Evolutionary conservation across 2,797 vertebrate genomes (phyloP).

Genomic region (Cyclopterus lumpus): DNA sequence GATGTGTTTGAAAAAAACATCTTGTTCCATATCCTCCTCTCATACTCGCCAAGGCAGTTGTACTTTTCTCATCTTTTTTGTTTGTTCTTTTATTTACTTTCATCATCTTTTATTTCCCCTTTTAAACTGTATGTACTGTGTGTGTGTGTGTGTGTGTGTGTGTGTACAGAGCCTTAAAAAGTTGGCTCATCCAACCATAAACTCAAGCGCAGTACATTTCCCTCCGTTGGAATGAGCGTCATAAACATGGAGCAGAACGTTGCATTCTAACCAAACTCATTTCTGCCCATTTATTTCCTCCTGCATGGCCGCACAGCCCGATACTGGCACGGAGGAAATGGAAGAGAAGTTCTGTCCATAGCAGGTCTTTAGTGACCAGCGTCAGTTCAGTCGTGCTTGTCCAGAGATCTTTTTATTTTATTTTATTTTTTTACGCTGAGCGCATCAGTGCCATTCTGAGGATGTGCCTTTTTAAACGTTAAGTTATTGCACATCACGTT

Average conservation of each 20-base stretch:
- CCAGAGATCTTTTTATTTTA: slow-evolving; percentile 38
- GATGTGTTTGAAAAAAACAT: slow-evolving; percentile 56
- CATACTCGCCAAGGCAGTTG: slow-evolving; percentile 25
- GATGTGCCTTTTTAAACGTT: slow-evolving; percentile 71
- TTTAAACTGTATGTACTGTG: slow-evolving; percentile 33
- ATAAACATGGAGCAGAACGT: slow-evolving; percentile 77
- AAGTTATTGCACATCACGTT: slow-evolving; percentile 69
- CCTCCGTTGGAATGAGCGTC: slow-evolving; percentile 64
- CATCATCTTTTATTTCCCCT: slow-evolving; percentile 57
- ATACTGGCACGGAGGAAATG: slow-evolving; percentile 23
- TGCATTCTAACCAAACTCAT: slow-evolving; percentile 69
- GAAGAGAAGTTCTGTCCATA: slow-evolving; percentile 19
- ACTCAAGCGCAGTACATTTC: slow-evolving; percentile 64
- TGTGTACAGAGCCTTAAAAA: slow-evolving; percentile 51
- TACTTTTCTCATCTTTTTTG: slow-evolving; percentile 55
- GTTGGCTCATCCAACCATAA: slow-evolving; percentile 72
- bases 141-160: slow-evolving; percentile 13
- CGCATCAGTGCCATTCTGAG: slow-evolving; percentile 71
- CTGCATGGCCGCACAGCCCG: slow-evolving; percentile 27
- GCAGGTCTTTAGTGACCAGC: slow-evolving; percentile 50
- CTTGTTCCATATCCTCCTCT: slow-evolving; percentile 61
- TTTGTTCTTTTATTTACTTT: slow-evolving; percentile 34
- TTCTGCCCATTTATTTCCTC: slow-evolving; percentile 27
- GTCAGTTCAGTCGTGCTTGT: slow-evolving; percentile 43
- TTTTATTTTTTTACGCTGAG: slow-evolving; percentile 15